These are phyloP conservation scores for Leptinotarsa peninsularis DNA, from an alignment of 2,888 invertebrate genomes.

Conservation along the genomic window DNA sequence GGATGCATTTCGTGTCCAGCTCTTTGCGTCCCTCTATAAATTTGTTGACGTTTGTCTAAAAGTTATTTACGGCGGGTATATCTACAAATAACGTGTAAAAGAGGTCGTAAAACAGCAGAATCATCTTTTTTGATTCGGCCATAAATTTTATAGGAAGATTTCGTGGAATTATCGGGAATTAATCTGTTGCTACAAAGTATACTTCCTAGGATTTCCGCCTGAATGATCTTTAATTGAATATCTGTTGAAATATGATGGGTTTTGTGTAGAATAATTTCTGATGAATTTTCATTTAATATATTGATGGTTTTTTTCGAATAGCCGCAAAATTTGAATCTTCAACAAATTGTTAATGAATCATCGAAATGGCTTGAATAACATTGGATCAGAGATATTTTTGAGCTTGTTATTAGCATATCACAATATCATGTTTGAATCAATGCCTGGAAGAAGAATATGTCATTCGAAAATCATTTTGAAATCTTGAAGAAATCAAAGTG, in stretches of 20 bases:
- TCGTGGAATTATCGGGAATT: constrained; percentile 16
- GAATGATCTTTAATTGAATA: constrained; percentile 1
- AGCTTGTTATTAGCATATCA: too few species aligned
- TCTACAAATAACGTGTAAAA: constrained; percentile 32
- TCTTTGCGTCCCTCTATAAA: constrained; percentile 23
- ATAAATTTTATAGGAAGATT: constrained; percentile 27
- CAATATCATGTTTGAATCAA: too few species aligned
- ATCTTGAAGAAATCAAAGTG: too few species aligned
- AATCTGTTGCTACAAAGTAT: constrained; percentile 23
- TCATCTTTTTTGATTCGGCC: constrained; percentile 15
- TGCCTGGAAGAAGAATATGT: too few species aligned
- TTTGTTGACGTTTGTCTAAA: constrained; percentile 26
- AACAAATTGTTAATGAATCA: too few species aligned
- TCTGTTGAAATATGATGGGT: not conserved
- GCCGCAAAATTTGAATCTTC: too few species aligned
- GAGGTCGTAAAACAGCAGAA: constrained; percentile 21
- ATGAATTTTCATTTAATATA: not conserved
- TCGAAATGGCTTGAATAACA: too few species aligned
- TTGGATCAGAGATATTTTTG: too few species aligned
- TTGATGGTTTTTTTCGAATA: too few species aligned
- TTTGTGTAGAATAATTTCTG: not conserved
- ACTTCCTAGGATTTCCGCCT: not conserved
- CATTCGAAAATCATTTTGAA: too few species aligned
- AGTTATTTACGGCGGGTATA: constrained; percentile 28
- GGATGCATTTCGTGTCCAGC: constrained; percentile 26